Evolutionary conservation across 2,888 invertebrate species (phyloP).

Genomic region (Yponomeuta cagnagella): DNA sequence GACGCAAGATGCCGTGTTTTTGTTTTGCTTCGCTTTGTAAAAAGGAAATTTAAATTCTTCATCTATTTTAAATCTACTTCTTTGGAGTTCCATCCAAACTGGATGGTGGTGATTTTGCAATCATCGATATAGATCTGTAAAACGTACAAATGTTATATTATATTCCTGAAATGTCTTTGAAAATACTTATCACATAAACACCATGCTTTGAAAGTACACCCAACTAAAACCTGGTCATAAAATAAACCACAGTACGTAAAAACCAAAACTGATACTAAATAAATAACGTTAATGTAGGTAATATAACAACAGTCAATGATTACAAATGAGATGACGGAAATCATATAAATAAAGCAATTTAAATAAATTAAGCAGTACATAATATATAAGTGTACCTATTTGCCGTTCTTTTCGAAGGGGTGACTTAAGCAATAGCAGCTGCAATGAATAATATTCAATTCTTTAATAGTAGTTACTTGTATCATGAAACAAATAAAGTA

Average conservation of each 20-base stretch:
- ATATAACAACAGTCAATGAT: not conserved
- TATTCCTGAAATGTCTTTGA: too few relatives aligned
- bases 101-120: constrained; percentile 60
- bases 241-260: not conserved
- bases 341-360: constrained; percentile 7
- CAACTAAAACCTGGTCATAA: not conserved
- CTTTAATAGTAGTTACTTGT: constrained; percentile 46
- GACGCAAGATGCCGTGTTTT: not conserved
- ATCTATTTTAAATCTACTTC: constrained; percentile 37
- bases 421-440: constrained; percentile 76
- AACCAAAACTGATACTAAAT: constrained; percentile 16
- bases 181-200: not conserved
- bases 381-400: constrained; percentile 54
- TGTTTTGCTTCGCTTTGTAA: not conserved
- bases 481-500: constrained; percentile 11
- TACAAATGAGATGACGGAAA: not conserved
- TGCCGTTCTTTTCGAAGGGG: constrained; percentile 65
- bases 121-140: constrained; percentile 66
- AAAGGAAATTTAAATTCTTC: not conserved
- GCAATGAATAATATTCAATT: constrained; percentile 39
- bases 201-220: not conserved
- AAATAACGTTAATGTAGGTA: not conserved
- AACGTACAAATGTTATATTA: constrained; percentile 14
- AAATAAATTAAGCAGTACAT: constrained; percentile 6
- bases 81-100: constrained; percentile 52